Conservation (phyloP, 2,113 vertebrate species). For the Mustela nigripes region DNA sequence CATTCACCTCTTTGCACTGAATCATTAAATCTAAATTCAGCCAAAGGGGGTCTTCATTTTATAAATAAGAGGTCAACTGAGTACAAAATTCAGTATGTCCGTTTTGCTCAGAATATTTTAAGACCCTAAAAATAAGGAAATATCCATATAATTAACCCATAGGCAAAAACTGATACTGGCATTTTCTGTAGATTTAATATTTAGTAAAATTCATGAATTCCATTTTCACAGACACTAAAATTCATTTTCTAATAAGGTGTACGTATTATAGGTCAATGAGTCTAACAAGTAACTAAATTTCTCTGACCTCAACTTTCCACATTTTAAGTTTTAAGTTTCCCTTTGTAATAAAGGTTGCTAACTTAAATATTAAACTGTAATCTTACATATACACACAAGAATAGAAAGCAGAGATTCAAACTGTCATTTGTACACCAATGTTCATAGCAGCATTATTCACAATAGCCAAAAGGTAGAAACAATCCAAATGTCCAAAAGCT, state of each 20-base stretch:
- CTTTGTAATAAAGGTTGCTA: not conserved
- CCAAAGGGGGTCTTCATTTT: not conserved
- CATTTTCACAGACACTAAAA: not conserved
- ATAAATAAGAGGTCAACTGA: not conserved
- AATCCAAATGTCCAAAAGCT: not conserved
- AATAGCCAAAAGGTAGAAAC: not conserved
- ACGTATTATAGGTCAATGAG: not conserved
- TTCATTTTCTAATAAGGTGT: not conserved
- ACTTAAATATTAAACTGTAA: not conserved
- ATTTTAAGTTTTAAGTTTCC: not conserved
- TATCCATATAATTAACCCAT: not conserved
- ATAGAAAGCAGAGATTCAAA: not conserved
- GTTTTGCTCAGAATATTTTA: not conserved
- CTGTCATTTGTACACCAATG: not conserved
- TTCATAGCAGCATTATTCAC: not conserved
- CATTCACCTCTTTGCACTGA: not conserved
- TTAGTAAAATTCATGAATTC: not conserved
- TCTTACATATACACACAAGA: not conserved
- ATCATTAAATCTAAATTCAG: not conserved
- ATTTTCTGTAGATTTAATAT: not conserved
- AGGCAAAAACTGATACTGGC: not conserved
- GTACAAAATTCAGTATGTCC: not conserved
- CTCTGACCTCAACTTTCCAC: not conserved
- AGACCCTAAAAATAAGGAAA: not conserved
- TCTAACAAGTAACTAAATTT: not conserved